phyloP scores from a whole-genome alignment of 2,797 vertebrate species.

The Naso thynnoides region DNA sequence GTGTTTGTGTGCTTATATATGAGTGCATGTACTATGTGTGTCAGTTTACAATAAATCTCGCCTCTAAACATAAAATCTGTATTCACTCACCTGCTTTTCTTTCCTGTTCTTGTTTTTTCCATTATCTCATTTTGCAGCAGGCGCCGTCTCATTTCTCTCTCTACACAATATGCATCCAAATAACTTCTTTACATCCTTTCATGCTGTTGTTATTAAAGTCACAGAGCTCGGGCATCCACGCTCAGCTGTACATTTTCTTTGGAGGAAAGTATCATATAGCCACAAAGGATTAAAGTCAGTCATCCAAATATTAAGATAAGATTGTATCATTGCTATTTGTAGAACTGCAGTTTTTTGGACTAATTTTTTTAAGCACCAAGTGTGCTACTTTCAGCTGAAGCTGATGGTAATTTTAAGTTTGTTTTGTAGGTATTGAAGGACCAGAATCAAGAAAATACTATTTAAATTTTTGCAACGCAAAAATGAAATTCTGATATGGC shows the following conservation, averaged over 20 bases:
- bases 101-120: constrained; percentile 26
- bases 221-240: constrained; percentile 13
- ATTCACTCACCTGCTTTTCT: constrained; percentile 18
- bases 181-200: constrained; percentile 39
- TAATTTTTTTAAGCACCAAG: too few species aligned
- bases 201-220: constrained; percentile 54
- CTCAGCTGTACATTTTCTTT: constrained; percentile 22
- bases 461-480: too few species aligned
- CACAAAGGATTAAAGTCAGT: constrained; percentile 40
- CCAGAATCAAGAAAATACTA: too few species aligned
- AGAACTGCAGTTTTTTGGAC: constrained; percentile 23
- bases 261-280: constrained; percentile 28
- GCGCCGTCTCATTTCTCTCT: neutral
- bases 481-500: too few species aligned
- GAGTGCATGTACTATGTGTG: neutral
- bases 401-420: too few species aligned
- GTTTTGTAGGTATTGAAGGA: too few species aligned
- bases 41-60: neutral
- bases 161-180: constrained; percentile 40
- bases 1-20: neutral
- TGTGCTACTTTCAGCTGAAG: too few species aligned
- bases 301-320: constrained; percentile 26
- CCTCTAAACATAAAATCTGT: constrained; percentile 44
- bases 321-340: too few species aligned
- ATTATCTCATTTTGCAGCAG: constrained; percentile 33